Evolutionary conservation across 2,888 invertebrate species (phyloP), one percentile per base, ranked within the genome.

Genomic region (Venusia cambrica): DNA sequence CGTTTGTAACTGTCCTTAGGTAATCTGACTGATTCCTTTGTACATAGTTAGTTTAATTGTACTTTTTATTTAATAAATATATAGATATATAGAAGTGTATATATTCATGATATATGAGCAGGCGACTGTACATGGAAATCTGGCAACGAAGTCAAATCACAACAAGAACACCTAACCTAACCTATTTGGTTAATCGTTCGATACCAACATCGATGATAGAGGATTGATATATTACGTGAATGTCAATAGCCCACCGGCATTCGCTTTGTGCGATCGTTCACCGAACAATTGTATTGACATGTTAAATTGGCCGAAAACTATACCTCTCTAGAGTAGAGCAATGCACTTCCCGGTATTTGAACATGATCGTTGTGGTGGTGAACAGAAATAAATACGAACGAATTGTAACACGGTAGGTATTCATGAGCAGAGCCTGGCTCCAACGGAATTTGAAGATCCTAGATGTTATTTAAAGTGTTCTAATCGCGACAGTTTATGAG

Each of bases 251-350:
- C 30, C 37, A 48, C 40, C 36, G 45, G 24, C 24, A 32, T 40
- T 41, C 29, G 39, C 41, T 47, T 44, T 47, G 43, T 46, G 45
- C 29, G 42, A 43, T 43, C 41, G 39, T 40, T 42, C 48, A 45
- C 17, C 37, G 38, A 38, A 48, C 53, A 38, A 26, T 38, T 21
- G 35, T 32, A 48, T 48, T 52, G 52, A 54, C 41, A 39, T 52
- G 54, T 48, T 52, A 37, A 52, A 54, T 48, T 52, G 46, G 45
- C 38, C 43, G 47, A 51, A 51, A 46, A 49, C 39, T n/a, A n/a
- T n/a, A n/a, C n/a, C n/a, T 38, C 34, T 29, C 22, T 43, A 38
- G 32, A 21, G 28, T 25, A 26, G 32, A 22, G 33, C 44, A 37
- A 33, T 30, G 36, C 19, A 38, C 35, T 36, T 32, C n/a, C 14